A percentile compares a stretch with the other conserved stretches of the same genome.
phyloP scores from a whole-genome alignment of 37 sponge, comb jelly and placozoan genomes.

The Theonella swinhoei region DNA sequence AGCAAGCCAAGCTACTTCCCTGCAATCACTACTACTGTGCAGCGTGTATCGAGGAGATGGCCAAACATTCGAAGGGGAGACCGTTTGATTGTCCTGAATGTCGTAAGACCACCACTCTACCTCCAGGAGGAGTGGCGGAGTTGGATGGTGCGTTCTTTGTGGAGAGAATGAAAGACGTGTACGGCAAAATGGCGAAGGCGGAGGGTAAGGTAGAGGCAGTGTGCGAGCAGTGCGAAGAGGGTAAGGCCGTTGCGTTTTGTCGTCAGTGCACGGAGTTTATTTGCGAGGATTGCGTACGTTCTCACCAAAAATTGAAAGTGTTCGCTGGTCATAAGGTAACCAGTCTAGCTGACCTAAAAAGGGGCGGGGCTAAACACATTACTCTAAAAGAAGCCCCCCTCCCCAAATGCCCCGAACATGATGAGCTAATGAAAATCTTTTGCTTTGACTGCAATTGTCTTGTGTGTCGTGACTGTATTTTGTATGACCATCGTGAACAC shows the following conservation, averaged over 20 bases:
- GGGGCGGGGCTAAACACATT: constrained; percentile 20
- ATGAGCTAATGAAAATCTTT: constrained; percentile 17
- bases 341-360: not conserved
- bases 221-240: constrained; percentile 14
- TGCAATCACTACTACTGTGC: constrained; percentile 22
- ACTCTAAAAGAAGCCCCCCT: not conserved
- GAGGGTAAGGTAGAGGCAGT: constrained; percentile 21
- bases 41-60: constrained; percentile 2
- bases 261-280: constrained; percentile 28
- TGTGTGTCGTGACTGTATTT: constrained; percentile 14
- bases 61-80: not conserved
- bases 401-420: not conserved
- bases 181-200: constrained; percentile 23
- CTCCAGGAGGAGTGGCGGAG: not conserved
- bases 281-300: constrained; percentile 10
- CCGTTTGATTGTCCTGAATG: constrained; percentile 20
- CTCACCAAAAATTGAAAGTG: constrained; percentile 11
- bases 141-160: constrained; percentile 14
- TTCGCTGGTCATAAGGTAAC: constrained; percentile 13
- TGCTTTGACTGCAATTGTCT: constrained; percentile 39
- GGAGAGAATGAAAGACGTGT: constrained; percentile 30
- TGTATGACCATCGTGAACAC: constrained; percentile 7
- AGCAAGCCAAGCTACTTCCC: constrained; percentile 13
- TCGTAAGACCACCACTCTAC: not conserved
- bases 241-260: constrained; percentile 22